Conservation (phyloP, 2,888 invertebrate genomes). For the Tenthredo livida region DNA sequence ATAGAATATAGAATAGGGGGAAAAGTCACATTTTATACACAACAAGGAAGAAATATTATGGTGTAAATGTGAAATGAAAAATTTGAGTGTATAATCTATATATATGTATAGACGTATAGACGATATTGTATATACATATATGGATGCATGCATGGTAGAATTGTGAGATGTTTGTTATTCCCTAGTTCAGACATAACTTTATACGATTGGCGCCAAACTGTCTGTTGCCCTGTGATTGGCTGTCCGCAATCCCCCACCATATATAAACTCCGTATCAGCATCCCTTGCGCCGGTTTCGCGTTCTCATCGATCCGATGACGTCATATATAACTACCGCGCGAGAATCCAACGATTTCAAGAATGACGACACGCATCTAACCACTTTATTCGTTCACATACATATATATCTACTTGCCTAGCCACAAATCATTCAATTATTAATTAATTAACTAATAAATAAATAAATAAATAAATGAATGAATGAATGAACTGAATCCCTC, state of each 20-base stretch:
- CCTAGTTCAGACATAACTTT: conserved; percentile 32
- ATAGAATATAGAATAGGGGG: no score
- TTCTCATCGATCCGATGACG: conserved; percentile 43
- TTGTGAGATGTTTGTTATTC: neutral
- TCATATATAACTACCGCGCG: conserved; percentile 5
- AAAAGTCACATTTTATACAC: no score
- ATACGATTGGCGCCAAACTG: conserved; percentile 71
- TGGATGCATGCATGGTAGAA: neutral
- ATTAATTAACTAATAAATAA: neutral
- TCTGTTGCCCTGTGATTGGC: conserved; percentile 67
- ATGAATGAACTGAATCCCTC: no score
- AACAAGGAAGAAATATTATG: neutral
- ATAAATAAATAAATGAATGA: no score
- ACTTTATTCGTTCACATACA: neutral
- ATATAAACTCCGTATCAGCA: conserved; percentile 8
- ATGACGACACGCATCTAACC: neutral
- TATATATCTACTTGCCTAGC: no score
- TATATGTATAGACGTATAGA: neutral
- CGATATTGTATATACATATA: neutral
- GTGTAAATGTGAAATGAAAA: conserved; percentile 4
- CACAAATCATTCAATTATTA: neutral
- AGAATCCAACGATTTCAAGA: neutral
- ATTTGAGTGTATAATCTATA: neutral
- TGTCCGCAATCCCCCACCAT: conserved; percentile 57
- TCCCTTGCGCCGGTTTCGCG: conserved; percentile 3